Base-by-base conservation (phyloP, 1,140 invertebrate species). In the Drosophila tristis region DNA sequence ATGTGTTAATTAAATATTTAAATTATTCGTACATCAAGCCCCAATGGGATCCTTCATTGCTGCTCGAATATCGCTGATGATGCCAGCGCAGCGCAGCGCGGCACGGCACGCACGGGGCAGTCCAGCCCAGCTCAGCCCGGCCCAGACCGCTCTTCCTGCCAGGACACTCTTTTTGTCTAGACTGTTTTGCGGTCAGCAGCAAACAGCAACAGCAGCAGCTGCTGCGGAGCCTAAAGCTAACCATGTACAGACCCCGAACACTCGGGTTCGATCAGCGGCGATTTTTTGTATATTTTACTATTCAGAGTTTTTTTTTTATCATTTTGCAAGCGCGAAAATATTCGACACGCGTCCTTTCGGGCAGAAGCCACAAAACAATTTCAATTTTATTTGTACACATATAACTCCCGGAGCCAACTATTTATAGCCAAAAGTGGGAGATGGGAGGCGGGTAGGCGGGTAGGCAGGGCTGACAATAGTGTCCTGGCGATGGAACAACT, bases 1-100 rank as follows among this genome's bases (percentile, higher is more conserved):
- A 87, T 89, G 84, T 87, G 84, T 87, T 87, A 89, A 87, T 87
- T 87, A 87, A 87, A 89, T 87, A 82, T 84, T 87, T 84, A 89
- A 89, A 87, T 87, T 89, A 79, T 89, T 89, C 57, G 58, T 43
- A 61, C 57, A 47, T 39, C 61, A 63, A 16, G 15, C 57, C 53
- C 56, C 54, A 35, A 35, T 44, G 44, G 57, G 51, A 63, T 74
- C 70, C 68, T 72, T 64, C 79, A 63, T 73, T 60, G 78, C 63
- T 45, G 78, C 63, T 48, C 42, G 60, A 55, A 59, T 71, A 74
- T 81, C 53, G 57, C 39, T 43, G 35, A 39, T 13, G 59, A 8
- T 15, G 39, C 16, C 42, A 31, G 20, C 31, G 45, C 44, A 31
- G 20, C 31, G 45, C 44, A 63, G 61, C 20, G 20, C 20, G 20